Percentiles rank a stretch among this genome's conserved stretches.
Conservation (phyloP, 2,888 invertebrate species). For the Orthonychiurus folsomi region DNA sequence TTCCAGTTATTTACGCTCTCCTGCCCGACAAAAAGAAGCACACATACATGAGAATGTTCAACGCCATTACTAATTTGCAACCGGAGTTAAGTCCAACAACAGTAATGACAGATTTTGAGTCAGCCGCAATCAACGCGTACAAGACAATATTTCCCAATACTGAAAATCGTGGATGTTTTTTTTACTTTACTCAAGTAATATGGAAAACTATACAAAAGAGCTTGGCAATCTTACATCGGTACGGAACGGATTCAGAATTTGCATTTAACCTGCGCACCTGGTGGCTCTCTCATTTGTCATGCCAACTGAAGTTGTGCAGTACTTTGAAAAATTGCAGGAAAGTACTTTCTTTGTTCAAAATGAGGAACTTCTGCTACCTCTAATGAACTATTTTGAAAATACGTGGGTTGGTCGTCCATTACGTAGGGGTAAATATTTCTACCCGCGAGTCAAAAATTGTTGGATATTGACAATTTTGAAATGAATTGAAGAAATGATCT, state of each 20-base stretch:
- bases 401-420: conserved; percentile 6
- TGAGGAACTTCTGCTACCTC: not conserved
- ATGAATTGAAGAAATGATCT: not conserved
- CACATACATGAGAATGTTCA: not conserved
- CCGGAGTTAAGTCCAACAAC: not conserved
- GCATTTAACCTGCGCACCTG: conserved; percentile 6
- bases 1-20: conserved; percentile 18
- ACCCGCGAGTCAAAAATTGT: no score
- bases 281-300: not conserved
- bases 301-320: not conserved
- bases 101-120: not conserved
- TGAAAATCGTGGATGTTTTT: not conserved
- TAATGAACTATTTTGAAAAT: conserved; percentile 6
- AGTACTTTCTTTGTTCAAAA: not conserved
- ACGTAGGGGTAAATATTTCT: not conserved
- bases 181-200: not conserved
- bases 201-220: not conserved
- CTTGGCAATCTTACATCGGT: not conserved
- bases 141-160: not conserved
- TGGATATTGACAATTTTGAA: not conserved
- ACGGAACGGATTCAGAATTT: conserved; percentile 5
- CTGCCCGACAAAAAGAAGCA: conserved; percentile 14
- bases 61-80: not conserved
- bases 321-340: not conserved
- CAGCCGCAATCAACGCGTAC: not conserved